phyloP scores from a whole-genome alignment of 2,113 vertebrate genomes.

The Ictalurus furcatus region DNA sequence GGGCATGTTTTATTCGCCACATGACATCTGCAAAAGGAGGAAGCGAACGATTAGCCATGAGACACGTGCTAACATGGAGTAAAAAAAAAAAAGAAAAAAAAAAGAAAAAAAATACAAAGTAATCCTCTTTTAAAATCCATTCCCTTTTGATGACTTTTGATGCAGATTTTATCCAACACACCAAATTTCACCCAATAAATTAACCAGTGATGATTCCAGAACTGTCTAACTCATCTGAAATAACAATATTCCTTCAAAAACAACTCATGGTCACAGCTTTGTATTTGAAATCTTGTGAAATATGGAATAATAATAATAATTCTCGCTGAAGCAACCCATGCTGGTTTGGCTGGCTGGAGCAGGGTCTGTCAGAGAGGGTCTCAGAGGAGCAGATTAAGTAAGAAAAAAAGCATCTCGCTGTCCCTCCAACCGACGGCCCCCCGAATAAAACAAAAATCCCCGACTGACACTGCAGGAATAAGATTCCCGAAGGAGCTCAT shows the following conservation, averaged over 20 bases:
- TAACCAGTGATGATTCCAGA: background rate
- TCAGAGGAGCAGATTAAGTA: slow-evolving; percentile 13
- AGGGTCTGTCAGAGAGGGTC: slow-evolving; percentile 16
- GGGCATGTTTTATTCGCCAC: slow-evolving; percentile 87
- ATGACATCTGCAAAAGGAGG: slow-evolving; percentile 77
- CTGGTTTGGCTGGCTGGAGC: slow-evolving; percentile 25
- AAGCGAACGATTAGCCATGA: slow-evolving; percentile 43
- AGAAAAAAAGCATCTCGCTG: slow-evolving; percentile 9
- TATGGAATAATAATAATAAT: background rate
- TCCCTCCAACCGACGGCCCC: slow-evolving; percentile 9
- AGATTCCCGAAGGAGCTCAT: background rate
- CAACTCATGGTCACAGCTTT: background rate
- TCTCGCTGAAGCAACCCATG: background rate
- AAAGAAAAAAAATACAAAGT: background rate
- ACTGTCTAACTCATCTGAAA: background rate
- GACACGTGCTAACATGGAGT: slow-evolving; percentile 18
- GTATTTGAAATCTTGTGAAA: background rate
- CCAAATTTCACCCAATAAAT: background rate
- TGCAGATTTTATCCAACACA: background rate
- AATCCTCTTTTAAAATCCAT: background rate
- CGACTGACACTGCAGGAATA: background rate
- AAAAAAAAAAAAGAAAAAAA: background rate
- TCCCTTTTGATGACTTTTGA: background rate
- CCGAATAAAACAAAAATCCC: background rate
- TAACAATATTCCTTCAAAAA: background rate